Percentiles rank a stretch among this genome's conserved stretches.
These are phyloP conservation scores for Spheniscus humboldti DNA, from an alignment of 2,797 vertebrate species.

Conservation along the genomic window DNA sequence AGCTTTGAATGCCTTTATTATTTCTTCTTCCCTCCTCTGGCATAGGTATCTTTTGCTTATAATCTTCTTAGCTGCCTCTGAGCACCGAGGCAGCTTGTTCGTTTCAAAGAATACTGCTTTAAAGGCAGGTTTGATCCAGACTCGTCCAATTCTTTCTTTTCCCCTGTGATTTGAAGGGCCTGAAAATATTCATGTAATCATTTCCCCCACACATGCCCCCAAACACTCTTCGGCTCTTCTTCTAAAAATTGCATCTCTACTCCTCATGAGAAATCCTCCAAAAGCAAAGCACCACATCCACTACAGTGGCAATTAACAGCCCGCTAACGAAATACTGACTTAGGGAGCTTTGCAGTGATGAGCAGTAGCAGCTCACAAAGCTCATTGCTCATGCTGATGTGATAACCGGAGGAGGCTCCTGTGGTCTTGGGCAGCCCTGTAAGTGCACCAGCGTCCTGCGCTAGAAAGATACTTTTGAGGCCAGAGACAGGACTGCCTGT, in stretches of 20 bases:
- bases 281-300: not conserved
- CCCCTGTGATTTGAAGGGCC: not conserved
- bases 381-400: not conserved
- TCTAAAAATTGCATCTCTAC: not conserved
- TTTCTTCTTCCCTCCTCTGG: conserved; percentile 12
- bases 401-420: not conserved
- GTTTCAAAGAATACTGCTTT: conserved; percentile 14
- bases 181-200: not conserved
- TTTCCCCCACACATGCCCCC: not conserved
- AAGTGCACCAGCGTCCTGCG: not conserved
- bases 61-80: not conserved
- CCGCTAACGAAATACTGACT: not conserved
- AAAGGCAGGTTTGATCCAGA: conserved; percentile 1
- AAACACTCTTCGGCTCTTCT: not conserved
- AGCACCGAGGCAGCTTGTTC: not conserved
- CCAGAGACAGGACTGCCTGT: not conserved
- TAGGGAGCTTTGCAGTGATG: not conserved
- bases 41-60: not conserved
- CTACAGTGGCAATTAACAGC: not conserved
- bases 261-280: not conserved
- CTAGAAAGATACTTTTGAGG: not conserved
- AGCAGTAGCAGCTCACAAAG: not conserved
- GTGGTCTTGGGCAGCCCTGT: not conserved
- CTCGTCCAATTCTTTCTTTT: not conserved
- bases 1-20: not conserved